These are phyloP conservation scores for Embidobia sp. DNA, from an alignment of 2,888 invertebrate genomes.

Conservation along the genomic window DNA sequence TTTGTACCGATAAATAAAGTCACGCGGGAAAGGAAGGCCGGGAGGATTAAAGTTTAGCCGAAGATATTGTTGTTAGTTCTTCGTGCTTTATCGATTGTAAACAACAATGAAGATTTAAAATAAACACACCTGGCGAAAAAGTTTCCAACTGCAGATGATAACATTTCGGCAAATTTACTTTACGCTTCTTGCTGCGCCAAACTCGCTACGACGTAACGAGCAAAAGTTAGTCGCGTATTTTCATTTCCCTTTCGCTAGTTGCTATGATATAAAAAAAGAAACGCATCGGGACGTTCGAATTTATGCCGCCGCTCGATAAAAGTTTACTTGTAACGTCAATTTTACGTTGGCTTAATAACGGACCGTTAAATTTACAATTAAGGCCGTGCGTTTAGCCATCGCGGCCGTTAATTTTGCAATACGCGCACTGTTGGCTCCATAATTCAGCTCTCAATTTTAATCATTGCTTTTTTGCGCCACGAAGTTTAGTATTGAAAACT, in stretches of 20 bases:
- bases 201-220: neutral
- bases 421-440: slow-evolving; percentile 17
- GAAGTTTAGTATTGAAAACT: neutral
- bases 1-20: slow-evolving; percentile 36
- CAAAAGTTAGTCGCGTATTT: neutral
- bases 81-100: slow-evolving; percentile 41
- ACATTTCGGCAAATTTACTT: neutral
- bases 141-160: neutral
- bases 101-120: slow-evolving; percentile 30
- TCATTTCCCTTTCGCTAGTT: neutral
- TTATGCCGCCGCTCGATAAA: neutral
- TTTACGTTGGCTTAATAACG: slow-evolving; percentile 19
- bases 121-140: slow-evolving; percentile 17
- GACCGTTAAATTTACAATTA: slow-evolving; percentile 36
- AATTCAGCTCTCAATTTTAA: slow-evolving; percentile 26
- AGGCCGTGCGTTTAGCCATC: slow-evolving; percentile 5
- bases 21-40: too few species aligned
- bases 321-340: slow-evolving; percentile 1
- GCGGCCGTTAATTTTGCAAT: slow-evolving; percentile 7
- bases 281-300: neutral
- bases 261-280: neutral
- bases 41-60: slow-evolving; percentile 24
- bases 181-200: neutral
- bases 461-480: neutral
- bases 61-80: slow-evolving; percentile 30